These are phyloP conservation scores for Zonotrichia leucophrys DNA, from an alignment of 2,113 vertebrate genomes.

Conservation along the genomic window DNA sequence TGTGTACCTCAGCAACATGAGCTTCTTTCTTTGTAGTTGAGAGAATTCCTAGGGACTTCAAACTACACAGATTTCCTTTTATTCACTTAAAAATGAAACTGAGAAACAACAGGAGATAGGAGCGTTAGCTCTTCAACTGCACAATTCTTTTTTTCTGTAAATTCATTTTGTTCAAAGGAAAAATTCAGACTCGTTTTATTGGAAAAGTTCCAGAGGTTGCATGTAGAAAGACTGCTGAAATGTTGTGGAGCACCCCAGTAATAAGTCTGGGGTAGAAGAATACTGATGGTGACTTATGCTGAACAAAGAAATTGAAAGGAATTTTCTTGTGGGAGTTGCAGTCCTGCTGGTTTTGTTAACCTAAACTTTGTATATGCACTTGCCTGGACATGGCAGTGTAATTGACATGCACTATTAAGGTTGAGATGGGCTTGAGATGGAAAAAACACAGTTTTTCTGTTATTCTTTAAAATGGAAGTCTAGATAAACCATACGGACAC, in stretches of 20 bases:
- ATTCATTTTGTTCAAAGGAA: background rate
- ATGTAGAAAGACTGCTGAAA: background rate
- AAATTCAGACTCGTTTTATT: background rate
- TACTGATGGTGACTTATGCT: background rate
- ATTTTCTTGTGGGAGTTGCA: background rate
- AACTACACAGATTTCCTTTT: background rate
- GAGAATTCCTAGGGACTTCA: conserved; percentile 10
- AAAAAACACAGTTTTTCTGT: background rate
- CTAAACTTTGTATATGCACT: background rate
- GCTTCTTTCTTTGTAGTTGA: background rate
- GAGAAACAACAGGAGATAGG: background rate
- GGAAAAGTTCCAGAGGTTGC: background rate
- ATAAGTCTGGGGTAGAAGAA: background rate
- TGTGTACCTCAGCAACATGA: background rate
- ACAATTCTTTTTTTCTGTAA: background rate
- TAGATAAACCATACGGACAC: background rate
- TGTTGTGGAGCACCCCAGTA: background rate
- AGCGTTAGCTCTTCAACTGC: background rate
- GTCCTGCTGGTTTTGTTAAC: background rate
- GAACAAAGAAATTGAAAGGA: background rate
- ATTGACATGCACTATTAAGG: background rate
- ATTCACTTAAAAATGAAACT: background rate
- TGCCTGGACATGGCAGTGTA: background rate
- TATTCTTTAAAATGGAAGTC: background rate
- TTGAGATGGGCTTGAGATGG: background rate